Conservation (phyloP, 2,888 invertebrate species). For the Protonemura montana region DNA sequence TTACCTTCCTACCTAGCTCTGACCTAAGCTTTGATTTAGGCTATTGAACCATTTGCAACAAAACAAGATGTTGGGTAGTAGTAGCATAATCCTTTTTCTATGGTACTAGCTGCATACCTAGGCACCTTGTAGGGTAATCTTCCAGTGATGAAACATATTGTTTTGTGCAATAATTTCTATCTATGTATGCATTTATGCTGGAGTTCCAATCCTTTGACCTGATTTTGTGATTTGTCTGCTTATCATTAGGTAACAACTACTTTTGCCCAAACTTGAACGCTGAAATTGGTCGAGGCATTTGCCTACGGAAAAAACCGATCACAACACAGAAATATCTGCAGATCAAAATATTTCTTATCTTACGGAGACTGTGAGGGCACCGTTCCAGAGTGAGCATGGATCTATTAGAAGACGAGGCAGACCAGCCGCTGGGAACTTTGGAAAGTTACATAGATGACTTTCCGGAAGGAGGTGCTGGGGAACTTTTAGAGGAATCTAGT, state of each 20-base stretch:
- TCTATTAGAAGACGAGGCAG: constrained; percentile 57
- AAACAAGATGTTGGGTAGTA: too few relatives aligned
- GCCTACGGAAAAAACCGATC: neutral
- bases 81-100: too few relatives aligned
- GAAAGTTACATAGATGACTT: constrained; percentile 44
- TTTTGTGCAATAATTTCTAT: too few relatives aligned
- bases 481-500: constrained; percentile 58
- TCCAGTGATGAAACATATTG: too few relatives aligned
- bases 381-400: neutral
- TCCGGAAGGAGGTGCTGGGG: neutral
- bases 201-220: too few relatives aligned
- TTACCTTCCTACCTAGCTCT: too few relatives aligned
- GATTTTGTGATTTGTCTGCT: neutral
- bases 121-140: too few relatives aligned
- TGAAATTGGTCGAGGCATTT: constrained; percentile 20
- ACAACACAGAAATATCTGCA: neutral
- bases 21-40: too few relatives aligned
- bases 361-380: neutral
- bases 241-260: neutral
- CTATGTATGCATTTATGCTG: too few relatives aligned
- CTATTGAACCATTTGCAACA: too few relatives aligned
- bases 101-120: too few relatives aligned
- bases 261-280: constrained; percentile 15
- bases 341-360: neutral
- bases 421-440: constrained; percentile 56